Evolutionary conservation across 1,140 invertebrate species (phyloP), one percentile per base, ranked within the genome.

Genomic region (Homalodisca vitripennis): DNA sequence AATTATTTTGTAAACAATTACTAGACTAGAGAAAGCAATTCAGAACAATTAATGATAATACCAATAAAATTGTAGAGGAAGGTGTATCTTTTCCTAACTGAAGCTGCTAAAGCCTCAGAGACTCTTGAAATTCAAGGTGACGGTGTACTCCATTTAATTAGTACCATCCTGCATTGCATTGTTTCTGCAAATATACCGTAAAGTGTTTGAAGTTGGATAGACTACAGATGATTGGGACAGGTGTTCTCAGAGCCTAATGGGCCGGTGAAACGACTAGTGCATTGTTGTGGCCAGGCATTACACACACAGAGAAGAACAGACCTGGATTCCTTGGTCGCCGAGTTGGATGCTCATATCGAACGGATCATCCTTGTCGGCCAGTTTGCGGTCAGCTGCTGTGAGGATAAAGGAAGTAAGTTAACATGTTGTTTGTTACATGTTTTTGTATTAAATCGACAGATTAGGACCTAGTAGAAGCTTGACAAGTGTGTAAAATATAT

Each of bases 341-440:
- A 31, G 34, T 70, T 73, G 60, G 75, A 76, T 55, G 48, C 69
- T 26, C 73, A 74, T 53, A 70, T 69, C 65, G 75, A 76, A 51
- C 62, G 73, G 13, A 74, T 76, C 32, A 67, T 74, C 60, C 72
- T 74, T 53, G 74, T 76, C 57, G 75, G 72, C 20, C 68, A 74
- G 29, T 76, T 75, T 66, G 75, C 75, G 20, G 67, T 75, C 20
- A 69, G 72, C 20, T 76, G 75, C 48, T 71, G 71, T 47, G 68
- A 69, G 27, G 69, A 73, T 64, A 6, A 17, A 17, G 34, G 34
- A 41, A 17, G 34, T 41, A 41, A 41, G 6, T 41, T 41, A n/a
- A n/a, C n/a, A n/a, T n/a, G n/a, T n/a, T n/a, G n/a, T n/a, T n/a
- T n/a, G n/a, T n/a, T n/a, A n/a, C n/a, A n/a, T n/a, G n/a, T n/a